phyloP scores from a whole-genome alignment of 2,888 invertebrate genomes.

The Bugula neritina region DNA sequence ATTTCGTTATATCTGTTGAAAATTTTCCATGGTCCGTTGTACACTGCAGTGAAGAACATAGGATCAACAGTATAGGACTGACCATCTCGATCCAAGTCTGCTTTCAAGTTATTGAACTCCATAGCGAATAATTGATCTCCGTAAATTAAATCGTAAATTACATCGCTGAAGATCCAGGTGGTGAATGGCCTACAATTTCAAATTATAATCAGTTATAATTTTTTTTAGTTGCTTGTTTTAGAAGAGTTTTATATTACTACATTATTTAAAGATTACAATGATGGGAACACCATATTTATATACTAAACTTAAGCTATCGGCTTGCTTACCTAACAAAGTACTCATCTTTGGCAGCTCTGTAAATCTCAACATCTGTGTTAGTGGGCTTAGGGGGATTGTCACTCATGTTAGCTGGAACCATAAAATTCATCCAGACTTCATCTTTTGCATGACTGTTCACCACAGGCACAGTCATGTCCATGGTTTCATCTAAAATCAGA shows the following conservation, averaged over 20 bases:
- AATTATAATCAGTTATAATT: too few species aligned
- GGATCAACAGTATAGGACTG: background rate
- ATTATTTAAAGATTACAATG: too few species aligned
- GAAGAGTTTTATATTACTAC: too few species aligned
- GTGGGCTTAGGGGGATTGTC: background rate
- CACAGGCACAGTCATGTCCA: constrained; percentile 7
- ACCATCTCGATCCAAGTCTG: background rate
- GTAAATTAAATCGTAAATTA: too few species aligned
- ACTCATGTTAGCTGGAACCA: background rate
- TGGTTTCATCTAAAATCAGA: background rate
- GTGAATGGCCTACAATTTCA: too few species aligned
- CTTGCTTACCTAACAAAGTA: background rate
- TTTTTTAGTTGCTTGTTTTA: too few species aligned
- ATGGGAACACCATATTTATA: too few species aligned
- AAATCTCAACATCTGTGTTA: background rate
- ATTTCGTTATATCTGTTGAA: background rate
- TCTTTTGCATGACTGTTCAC: background rate
- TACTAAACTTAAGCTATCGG: too few species aligned
- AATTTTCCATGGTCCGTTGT: background rate
- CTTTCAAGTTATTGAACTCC: background rate
- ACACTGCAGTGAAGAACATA: background rate
- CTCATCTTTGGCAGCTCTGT: background rate
- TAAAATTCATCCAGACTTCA: background rate
- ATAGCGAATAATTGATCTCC: too few species aligned
- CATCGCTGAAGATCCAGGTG: too few species aligned